Percentiles rank a stretch among this genome's conserved stretches.
Evolutionary conservation across 2,113 vertebrate genomes (phyloP).

Genomic region (Miniopterus natalensis): DNA sequence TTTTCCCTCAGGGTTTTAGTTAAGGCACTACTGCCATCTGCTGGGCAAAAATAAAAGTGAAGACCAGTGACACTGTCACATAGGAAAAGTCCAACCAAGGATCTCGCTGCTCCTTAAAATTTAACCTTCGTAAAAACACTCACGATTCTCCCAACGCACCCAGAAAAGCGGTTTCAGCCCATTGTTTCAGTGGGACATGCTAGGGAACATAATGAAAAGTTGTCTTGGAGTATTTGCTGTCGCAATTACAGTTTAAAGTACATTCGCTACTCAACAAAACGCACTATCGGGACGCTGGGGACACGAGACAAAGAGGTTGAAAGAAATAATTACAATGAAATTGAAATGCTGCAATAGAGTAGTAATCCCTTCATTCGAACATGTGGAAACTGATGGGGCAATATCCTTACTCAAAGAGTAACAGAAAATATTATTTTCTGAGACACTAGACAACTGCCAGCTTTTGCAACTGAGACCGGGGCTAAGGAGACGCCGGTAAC

Average conservation of each 20-base stretch:
- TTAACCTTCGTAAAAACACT: slow-evolving; percentile 13
- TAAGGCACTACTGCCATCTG: slow-evolving; percentile 85
- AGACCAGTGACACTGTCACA: background rate
- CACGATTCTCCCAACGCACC: background rate
- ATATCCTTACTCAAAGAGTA: background rate
- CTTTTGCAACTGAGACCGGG: background rate
- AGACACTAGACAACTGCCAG: background rate
- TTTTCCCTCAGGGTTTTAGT: slow-evolving; percentile 59
- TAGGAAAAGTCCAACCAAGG: background rate
- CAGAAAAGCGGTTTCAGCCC: slow-evolving; percentile 67
- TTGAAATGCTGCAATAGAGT: background rate
- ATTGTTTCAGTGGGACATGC: slow-evolving; percentile 67
- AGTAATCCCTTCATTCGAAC: background rate
- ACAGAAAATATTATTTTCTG: background rate
- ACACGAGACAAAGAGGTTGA: background rate
- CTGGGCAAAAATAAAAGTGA: slow-evolving; percentile 72
- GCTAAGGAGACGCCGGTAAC: too few relatives aligned
- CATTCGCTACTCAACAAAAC: background rate
- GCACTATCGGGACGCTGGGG: too few relatives aligned
- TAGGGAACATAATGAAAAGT: background rate
- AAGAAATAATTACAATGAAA: background rate
- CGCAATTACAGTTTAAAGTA: background rate
- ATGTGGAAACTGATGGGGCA: background rate
- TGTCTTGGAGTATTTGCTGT: background rate
- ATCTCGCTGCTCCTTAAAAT: slow-evolving; percentile 34